Conservation (phyloP, 2,797 vertebrate genomes). For the Myotis myotis region DNA sequence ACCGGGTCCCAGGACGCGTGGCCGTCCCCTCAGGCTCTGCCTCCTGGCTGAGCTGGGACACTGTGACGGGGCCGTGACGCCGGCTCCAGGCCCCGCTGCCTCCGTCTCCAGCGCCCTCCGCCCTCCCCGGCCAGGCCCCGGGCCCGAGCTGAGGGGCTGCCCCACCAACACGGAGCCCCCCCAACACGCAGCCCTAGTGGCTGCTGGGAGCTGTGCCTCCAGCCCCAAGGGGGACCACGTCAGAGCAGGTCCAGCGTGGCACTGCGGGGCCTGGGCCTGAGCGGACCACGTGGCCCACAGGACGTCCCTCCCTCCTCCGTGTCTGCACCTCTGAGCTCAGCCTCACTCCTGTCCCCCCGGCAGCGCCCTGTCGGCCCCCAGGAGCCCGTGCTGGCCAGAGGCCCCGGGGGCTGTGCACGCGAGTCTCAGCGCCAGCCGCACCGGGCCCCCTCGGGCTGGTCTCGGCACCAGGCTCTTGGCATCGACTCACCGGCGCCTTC, state of each 20-base stretch:
- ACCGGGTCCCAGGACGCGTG: background rate
- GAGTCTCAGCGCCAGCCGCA: background rate
- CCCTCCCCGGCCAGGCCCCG: rapidly evolving
- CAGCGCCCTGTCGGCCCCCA: rapidly evolving
- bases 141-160: background rate
- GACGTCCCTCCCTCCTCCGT: background rate
- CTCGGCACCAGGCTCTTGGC: background rate
- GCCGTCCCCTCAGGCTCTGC: background rate
- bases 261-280: background rate
- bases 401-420: background rate
- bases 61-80: rapidly evolving
- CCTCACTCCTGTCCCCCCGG: background rate
- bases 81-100: background rate
- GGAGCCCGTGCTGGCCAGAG: background rate
- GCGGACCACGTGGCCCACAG: rapidly evolving
- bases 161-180: rapidly evolving
- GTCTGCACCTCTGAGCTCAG: background rate
- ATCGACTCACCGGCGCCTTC: rapidly evolving
- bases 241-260: rapidly evolving
- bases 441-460: background rate
- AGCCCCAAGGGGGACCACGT: too few relatives aligned
- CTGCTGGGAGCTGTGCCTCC: background rate
- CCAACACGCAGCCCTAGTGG: rapidly evolving
- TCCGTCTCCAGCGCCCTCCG: rapidly evolving
- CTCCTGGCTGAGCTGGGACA: background rate